These are phyloP conservation scores for Marronus borbonicus DNA, from an alignment of 2,888 invertebrate species.

Conservation along the genomic window DNA sequence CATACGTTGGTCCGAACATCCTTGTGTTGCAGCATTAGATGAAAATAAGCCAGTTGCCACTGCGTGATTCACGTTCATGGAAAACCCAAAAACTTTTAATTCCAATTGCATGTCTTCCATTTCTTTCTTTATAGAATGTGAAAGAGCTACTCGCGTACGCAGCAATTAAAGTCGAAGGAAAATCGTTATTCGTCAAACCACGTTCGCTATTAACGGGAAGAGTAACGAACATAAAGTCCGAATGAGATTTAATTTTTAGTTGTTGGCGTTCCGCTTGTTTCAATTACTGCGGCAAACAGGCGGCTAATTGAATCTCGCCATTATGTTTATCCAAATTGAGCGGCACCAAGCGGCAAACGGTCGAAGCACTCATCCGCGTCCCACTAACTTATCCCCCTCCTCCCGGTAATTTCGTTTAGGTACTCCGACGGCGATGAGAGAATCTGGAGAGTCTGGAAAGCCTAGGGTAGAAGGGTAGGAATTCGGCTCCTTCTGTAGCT, in stretches of 20 bases:
- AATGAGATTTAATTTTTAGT: conserved; percentile 35
- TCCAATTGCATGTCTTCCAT: no score
- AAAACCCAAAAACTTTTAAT: no score
- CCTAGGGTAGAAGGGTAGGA: background rate
- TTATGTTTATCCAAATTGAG: conserved; percentile 33
- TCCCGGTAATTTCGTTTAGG: background rate
- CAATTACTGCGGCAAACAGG: conserved; percentile 28
- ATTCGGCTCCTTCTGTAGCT: background rate
- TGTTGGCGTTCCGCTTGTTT: conserved; percentile 21
- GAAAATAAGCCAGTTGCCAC: no score
- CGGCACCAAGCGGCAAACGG: background rate
- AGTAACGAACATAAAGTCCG: background rate
- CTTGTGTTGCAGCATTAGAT: no score
- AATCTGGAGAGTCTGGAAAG: background rate
- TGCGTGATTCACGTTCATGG: no score
- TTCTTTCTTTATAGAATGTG: no score
- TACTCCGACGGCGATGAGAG: background rate
- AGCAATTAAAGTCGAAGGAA: no score
- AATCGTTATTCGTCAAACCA: no score
- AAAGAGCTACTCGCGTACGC: no score
- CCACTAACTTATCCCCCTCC: background rate
- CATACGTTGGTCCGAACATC: no score
- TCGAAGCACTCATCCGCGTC: background rate
- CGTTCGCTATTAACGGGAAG: no score
- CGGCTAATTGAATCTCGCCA: conserved; percentile 36